Conservation (phyloP, 2,888 invertebrate species). For the Agrotis puta region DNA sequence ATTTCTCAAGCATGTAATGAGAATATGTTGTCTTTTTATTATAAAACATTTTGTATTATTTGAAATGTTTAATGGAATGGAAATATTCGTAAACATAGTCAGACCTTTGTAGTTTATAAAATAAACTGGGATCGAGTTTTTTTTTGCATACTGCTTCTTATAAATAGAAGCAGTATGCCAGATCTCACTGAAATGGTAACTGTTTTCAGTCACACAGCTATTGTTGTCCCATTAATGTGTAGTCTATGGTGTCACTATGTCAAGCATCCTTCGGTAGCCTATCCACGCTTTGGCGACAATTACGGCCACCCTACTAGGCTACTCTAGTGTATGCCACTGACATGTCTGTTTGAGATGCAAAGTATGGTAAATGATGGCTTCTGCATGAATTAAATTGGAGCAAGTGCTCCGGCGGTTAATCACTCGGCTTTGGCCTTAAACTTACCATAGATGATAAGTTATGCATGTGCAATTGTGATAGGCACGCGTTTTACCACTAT, state of each 20-base stretch:
- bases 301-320: neutral
- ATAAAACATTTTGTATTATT: neutral
- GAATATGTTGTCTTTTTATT: neutral
- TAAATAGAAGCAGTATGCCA: neutral
- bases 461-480: no score
- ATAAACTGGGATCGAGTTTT: no score
- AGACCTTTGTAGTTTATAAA: no score
- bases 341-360: conserved; percentile 7
- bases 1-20: neutral
- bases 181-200: neutral
- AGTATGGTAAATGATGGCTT: conserved; percentile 8
- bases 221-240: neutral
- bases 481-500: no score
- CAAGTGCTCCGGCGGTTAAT: no score
- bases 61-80: no score
- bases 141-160: no score
- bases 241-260: neutral
- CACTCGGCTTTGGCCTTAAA: no score
- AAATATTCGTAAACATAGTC: no score
- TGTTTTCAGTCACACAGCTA: neutral
- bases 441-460: no score
- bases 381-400: neutral
- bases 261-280: conserved; percentile 11
- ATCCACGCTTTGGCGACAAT: neutral
- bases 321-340: conserved; percentile 8